Conservation (phyloP, 2,797 vertebrate genomes). For the Hemibagrus guttatus region DNA sequence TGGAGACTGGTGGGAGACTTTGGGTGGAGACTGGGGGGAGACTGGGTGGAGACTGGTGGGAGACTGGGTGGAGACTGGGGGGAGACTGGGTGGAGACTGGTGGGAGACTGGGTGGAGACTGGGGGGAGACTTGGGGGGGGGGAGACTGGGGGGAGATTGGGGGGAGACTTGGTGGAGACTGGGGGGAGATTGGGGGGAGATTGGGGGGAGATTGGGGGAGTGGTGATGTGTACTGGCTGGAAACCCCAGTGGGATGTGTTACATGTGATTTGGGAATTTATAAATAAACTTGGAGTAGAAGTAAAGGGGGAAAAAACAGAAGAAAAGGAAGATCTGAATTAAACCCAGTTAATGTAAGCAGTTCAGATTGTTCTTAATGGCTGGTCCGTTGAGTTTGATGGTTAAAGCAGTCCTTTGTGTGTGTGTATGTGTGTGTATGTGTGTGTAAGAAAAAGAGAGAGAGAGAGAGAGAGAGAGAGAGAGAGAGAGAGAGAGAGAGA, state of each 20-base stretch:
- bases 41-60: too few species aligned
- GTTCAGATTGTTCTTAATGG: too few species aligned
- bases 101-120: too few species aligned
- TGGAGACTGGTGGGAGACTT: neutral
- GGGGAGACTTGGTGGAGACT: too few species aligned
- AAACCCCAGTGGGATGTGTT: neutral
- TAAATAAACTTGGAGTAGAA: neutral
- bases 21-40: too few species aligned
- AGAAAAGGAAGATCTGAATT: neutral
- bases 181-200: too few species aligned
- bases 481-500: neutral
- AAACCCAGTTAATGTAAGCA: neutral
- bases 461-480: too few species aligned
- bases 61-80: neutral
- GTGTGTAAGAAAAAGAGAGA: too few species aligned
- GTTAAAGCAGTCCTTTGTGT: neutral
- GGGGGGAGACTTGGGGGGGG: neutral
- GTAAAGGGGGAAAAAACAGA: too few species aligned
- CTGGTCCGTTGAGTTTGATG: too few species aligned
- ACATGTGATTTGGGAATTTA: neutral
- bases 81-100: too few species aligned
- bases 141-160: neutral
- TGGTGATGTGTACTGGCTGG: neutral
- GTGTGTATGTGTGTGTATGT: conserved; percentile 9
- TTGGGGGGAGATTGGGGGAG: neutral